Percentiles rank a stretch among this genome's conserved stretches.
Conservation (phyloP, 2,113 vertebrate species). For the Apaloderma vittatum region DNA sequence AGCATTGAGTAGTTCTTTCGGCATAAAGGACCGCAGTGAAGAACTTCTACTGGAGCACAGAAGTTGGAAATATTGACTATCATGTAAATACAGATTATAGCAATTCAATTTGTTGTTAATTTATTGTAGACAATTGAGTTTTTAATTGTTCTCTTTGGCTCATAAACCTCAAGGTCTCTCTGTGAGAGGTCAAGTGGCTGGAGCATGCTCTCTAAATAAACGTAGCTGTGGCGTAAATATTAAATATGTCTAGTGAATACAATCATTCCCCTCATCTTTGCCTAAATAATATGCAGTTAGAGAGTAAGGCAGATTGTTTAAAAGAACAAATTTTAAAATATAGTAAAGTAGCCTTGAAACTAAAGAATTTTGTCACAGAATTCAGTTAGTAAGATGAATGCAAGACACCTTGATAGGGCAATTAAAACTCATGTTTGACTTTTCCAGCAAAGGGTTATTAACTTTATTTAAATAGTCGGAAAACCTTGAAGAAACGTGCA, state of each 20-base stretch:
- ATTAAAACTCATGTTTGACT: background rate
- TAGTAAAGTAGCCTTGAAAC: background rate
- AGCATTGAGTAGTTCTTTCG: background rate
- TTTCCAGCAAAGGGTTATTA: background rate
- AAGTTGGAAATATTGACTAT: slow-evolving; percentile 16
- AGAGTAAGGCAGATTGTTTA: background rate
- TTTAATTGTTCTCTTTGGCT: slow-evolving; percentile 66
- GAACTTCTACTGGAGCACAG: background rate
- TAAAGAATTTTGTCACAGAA: background rate
- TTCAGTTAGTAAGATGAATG: background rate
- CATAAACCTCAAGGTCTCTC: slow-evolving; percentile 59
- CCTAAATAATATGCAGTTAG: background rate
- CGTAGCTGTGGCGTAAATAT: background rate
- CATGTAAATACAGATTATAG: slow-evolving; percentile 51
- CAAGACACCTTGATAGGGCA: background rate
- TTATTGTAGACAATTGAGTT: slow-evolving; percentile 50
- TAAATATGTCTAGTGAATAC: background rate
- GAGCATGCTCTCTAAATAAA: slow-evolving; percentile 40
- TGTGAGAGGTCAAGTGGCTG: slow-evolving; percentile 26
- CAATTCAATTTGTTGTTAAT: slow-evolving; percentile 66
- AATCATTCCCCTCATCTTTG: background rate
- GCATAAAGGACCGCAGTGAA: background rate
- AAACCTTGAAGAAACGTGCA: background rate
- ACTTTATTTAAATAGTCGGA: background rate
- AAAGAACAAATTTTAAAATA: background rate